Evolutionary conservation across 1,140 invertebrate genomes (phyloP).

Genomic region (Bombus picipes): DNA sequence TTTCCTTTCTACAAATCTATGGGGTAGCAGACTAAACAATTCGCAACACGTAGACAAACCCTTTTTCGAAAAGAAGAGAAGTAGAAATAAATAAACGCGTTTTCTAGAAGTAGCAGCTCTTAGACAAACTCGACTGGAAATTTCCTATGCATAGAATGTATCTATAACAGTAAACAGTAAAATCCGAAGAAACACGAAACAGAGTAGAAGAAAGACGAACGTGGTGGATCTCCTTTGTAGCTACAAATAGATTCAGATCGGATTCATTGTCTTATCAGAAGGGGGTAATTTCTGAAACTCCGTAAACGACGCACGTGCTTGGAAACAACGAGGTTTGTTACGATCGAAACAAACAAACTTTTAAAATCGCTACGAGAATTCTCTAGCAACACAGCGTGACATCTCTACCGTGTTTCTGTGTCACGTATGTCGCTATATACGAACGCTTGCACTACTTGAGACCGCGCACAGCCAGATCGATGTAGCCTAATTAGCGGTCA

Average conservation of each 20-base stretch:
- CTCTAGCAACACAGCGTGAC: not conserved
- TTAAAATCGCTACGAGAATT: not conserved
- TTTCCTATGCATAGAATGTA: not conserved
- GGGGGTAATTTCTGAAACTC: not conserved
- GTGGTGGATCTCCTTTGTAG: too few species aligned
- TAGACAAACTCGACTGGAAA: too few species aligned
- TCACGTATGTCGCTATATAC: slow-evolving; percentile 37
- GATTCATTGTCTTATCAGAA: slow-evolving; percentile 8
- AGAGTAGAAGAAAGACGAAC: not conserved
- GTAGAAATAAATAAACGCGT: not conserved
- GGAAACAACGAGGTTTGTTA: not conserved
- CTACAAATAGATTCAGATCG: not conserved
- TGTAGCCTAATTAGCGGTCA: slow-evolving; percentile 39
- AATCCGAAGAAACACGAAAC: too few species aligned
- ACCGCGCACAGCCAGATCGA: slow-evolving; percentile 6
- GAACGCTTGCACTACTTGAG: slow-evolving; percentile 32
- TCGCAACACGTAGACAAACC: not conserved
- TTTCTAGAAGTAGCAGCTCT: not conserved
- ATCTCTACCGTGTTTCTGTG: slow-evolving; percentile 1
- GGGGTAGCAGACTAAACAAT: not conserved
- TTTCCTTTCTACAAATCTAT: not conserved
- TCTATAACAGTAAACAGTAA: too few species aligned
- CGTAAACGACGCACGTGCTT: not conserved
- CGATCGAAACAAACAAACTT: not conserved
- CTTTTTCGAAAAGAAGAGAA: not conserved